Percentiles rank a stretch among this genome's conserved stretches.
These are phyloP conservation scores for Emydoidea blandingii DNA, from an alignment of 2,797 vertebrate genomes.

Conservation along the genomic window DNA sequence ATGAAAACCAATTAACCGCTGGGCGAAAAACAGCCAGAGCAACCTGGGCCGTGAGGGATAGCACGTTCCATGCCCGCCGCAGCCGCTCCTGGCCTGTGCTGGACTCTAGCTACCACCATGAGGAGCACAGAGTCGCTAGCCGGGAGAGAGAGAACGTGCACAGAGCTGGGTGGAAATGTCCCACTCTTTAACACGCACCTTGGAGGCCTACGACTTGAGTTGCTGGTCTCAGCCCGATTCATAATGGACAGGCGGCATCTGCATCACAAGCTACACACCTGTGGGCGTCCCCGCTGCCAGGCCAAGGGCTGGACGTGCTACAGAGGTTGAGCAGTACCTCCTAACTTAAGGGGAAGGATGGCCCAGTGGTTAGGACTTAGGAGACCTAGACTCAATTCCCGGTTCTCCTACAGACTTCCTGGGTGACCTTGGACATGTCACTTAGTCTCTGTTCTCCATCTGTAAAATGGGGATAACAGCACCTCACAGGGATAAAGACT, in stretches of 20 bases:
- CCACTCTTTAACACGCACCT: neutral
- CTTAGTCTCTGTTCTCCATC: neutral
- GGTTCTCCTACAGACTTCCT: neutral
- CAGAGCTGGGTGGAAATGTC: too few species aligned
- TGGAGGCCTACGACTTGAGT: neutral
- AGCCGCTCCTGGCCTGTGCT: too few species aligned
- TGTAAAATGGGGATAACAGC: neutral
- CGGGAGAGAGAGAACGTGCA: too few species aligned
- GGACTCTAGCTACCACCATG: too few species aligned
- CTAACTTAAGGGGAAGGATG: neutral
- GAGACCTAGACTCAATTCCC: neutral
- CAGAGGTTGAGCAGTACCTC: neutral
- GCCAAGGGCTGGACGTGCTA: neutral
- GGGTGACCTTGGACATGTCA: neutral
- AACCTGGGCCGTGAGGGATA: too few species aligned
- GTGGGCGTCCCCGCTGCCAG: neutral
- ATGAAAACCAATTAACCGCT: too few species aligned
- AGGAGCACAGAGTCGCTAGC: too few species aligned
- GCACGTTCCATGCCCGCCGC: too few species aligned
- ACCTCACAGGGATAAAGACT: neutral
- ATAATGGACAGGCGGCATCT: neutral
- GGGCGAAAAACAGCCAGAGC: too few species aligned
- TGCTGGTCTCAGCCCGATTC: neutral
- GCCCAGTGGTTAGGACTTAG: neutral
- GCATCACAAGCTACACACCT: too few species aligned